Base-by-base conservation (phyloP, 37 sponge, comb jelly and placozoan genomes). In the Bolinopsis microptera region DNA sequence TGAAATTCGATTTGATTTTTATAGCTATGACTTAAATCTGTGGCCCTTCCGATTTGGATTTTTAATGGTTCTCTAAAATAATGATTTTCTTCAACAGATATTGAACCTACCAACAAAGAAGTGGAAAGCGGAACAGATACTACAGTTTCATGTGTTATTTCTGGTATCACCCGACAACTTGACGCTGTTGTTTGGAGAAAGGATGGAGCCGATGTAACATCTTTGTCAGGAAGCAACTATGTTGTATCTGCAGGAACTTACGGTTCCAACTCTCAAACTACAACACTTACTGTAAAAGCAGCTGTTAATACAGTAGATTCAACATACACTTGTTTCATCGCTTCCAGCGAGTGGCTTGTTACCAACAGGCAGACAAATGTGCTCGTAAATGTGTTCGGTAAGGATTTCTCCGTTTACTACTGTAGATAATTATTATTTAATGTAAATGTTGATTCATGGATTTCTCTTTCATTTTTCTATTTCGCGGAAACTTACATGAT, bases 31-130 rank as follows among this genome's bases (percentile, higher is more conserved):
- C n/a, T n/a, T n/a, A n/a, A n/a, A n/a, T n/a, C n/a, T n/a, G n/a
- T n/a, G n/a, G n/a, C n/a, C n/a, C n/a, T n/a, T n/a, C n/a, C n/a
- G n/a, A n/a, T n/a, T n/a, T n/a, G n/a, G n/a, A n/a, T n/a, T n/a
- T n/a, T n/a, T n/a, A n/a, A n/a, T n/a, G n/a, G n/a, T n/a, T n/a
- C n/a, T n/a, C n/a, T n/a, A n/a, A 5, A 13, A 18, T 13, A 48
- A 48, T 48, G 31, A 72, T 72, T 72, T 72, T n/a, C n/a, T n/a
- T n/a, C n/a, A n/a, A n/a, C 74, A 72, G 74, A 30, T 72, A n/a
- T 72, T 28, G 74, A n/a, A 21, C 26, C 80, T 21, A 32, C 32
- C 9, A 34, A 32, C 32, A 77, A 27, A 77, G 80, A 77, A 77
- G 80, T 77, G 0, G 80, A 77, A 77, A 16, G 18, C 0, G 80